Conservation (phyloP, 2,113 vertebrate genomes). For the Sander lucioperca region DNA sequence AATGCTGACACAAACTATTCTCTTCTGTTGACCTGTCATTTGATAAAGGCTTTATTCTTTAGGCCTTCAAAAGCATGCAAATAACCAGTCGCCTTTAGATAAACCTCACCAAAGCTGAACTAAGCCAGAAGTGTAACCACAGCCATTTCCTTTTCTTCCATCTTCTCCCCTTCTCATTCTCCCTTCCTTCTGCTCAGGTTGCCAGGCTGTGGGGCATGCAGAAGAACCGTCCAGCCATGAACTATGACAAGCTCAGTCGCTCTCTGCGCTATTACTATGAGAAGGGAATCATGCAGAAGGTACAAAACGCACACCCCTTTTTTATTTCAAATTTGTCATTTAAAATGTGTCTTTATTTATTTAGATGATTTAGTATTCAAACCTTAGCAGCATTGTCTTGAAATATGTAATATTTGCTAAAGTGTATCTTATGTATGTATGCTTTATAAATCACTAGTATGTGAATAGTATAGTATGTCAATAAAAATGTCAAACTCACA, state of each 20-base stretch:
- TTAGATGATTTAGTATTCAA: background rate
- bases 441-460: too few species aligned
- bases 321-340: too few species aligned
- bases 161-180: background rate
- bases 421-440: background rate
- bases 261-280: constrained; percentile 98
- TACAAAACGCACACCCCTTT: constrained; percentile 52
- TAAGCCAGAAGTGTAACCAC: constrained; percentile 21
- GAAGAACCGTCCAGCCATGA: constrained; percentile 99
- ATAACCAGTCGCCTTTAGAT: constrained; percentile 4
- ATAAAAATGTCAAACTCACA: too few species aligned
- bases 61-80: background rate
- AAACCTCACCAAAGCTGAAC: background rate
- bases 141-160: constrained; percentile 1
- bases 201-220: constrained; percentile 99
- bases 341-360: background rate
- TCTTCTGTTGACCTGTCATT: constrained; percentile 25
- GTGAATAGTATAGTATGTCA: too few species aligned
- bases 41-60: background rate
- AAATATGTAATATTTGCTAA: background rate
- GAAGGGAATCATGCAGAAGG: constrained; percentile 99
- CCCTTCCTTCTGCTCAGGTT: constrained; percentile 83
- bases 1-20: background rate
- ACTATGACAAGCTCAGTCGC: constrained; percentile 98
- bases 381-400: background rate